Percentiles rank a stretch among this genome's conserved stretches.
These are phyloP conservation scores for Actinia equina DNA, from an alignment of 64 coral and sea anemone genomes.

Conservation along the genomic window DNA sequence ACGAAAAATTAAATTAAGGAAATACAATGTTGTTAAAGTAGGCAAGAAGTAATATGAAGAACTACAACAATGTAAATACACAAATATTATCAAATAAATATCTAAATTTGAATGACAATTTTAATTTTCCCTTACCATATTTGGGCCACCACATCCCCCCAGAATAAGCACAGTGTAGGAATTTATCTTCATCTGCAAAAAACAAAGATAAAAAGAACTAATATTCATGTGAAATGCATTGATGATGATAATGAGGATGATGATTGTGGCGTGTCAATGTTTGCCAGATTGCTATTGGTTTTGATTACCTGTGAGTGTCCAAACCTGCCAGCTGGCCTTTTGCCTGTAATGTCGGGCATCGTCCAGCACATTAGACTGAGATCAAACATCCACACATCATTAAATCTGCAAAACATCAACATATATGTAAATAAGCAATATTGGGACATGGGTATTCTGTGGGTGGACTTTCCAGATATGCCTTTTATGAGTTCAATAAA, in stretches of 20 bases:
- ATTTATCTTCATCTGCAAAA: constrained; percentile 48
- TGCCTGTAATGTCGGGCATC: constrained; percentile 60
- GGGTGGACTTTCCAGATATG: background rate
- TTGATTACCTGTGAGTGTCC: constrained; percentile 79
- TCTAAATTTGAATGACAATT: background rate
- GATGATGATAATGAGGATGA: background rate
- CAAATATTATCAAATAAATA: too few relatives aligned
- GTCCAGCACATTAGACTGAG: constrained; percentile 60
- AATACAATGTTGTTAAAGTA: too few relatives aligned
- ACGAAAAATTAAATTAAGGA: too few relatives aligned
- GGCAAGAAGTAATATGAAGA: too few relatives aligned
- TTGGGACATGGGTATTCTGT: too few relatives aligned
- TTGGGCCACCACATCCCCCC: constrained; percentile 83
- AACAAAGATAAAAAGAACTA: background rate
- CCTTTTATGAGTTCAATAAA: background rate
- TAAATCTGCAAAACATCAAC: constrained; percentile 30
- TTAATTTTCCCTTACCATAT: constrained; percentile 44
- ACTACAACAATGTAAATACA: too few relatives aligned
- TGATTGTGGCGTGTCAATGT: background rate
- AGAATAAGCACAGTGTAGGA: constrained; percentile 55
- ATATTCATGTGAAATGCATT: background rate
- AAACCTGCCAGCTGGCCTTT: constrained; percentile 70
- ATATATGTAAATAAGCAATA: background rate
- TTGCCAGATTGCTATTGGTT: background rate
- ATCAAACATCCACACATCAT: constrained; percentile 75